Conservation (phyloP, 1,140 invertebrate species). For the Araneus ventricosus region DNA sequence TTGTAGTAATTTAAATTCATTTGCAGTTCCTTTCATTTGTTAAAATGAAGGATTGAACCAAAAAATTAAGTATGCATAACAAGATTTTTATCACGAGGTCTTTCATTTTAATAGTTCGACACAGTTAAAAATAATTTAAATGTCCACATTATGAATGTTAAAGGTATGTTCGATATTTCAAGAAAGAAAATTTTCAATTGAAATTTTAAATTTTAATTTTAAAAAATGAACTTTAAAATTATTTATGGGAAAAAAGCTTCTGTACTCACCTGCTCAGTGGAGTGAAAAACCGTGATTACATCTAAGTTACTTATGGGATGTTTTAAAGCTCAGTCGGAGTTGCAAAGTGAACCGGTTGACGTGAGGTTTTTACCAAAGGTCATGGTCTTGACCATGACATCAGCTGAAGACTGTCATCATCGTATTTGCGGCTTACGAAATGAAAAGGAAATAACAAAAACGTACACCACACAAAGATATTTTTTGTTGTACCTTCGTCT, state of each 20-base stretch:
- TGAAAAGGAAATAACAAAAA: slow-evolving; percentile 51
- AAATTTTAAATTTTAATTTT: background rate
- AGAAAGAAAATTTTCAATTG: background rate
- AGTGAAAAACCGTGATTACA: slow-evolving; percentile 23
- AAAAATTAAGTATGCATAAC: too few relatives aligned
- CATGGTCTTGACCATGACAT: slow-evolving; percentile 72
- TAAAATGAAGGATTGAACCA: too few relatives aligned
- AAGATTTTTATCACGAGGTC: too few relatives aligned
- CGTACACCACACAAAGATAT: background rate
- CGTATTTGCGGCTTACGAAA: slow-evolving; percentile 12
- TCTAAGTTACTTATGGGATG: background rate
- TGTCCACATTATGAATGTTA: too few relatives aligned
- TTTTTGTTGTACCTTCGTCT: background rate
- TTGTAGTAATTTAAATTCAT: too few relatives aligned
- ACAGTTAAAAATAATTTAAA: too few relatives aligned
- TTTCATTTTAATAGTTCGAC: too few relatives aligned
- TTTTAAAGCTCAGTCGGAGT: background rate
- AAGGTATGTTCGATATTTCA: too few relatives aligned
- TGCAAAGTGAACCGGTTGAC: slow-evolving; percentile 63
- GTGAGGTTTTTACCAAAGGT: slow-evolving; percentile 73
- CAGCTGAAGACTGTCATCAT: slow-evolving; percentile 46
- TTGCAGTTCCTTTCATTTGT: too few relatives aligned
- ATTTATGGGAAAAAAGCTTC: background rate
- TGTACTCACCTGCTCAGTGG: slow-evolving; percentile 26
- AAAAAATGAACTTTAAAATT: background rate